phyloP scores from a whole-genome alignment of 2,113 vertebrate species.

The Macaca mulatta region DNA sequence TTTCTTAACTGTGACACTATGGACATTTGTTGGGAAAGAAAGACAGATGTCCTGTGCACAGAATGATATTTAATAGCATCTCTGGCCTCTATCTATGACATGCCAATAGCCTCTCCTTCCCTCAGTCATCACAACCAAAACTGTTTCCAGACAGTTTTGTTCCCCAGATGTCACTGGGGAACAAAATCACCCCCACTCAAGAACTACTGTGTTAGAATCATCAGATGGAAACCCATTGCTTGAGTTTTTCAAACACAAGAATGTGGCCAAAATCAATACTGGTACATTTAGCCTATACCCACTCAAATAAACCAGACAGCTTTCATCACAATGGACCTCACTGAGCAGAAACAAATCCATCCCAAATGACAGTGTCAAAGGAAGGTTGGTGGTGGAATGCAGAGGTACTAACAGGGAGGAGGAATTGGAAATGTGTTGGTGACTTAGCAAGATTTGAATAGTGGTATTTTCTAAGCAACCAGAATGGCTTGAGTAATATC shows the following conservation, averaged over 20 bases:
- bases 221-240: background rate
- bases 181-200: background rate
- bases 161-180: background rate
- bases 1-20: background rate
- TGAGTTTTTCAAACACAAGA: background rate
- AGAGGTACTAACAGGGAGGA: background rate
- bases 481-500: background rate
- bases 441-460: background rate
- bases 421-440: background rate
- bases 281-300: background rate
- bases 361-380: background rate
- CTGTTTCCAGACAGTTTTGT: background rate
- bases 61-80: background rate
- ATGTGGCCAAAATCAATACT: background rate
- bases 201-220: background rate
- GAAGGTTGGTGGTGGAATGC: background rate
- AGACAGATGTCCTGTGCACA: background rate
- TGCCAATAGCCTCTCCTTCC: background rate
- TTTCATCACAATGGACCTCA: background rate
- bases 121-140: background rate
- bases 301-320: background rate
- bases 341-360: background rate
- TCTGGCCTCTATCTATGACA: background rate
- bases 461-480: background rate
- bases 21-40: background rate